Evolutionary conservation across 2,888 invertebrate genomes (phyloP), one percentile per base, ranked within the genome.

Genomic region (Byasa hedistus): DNA sequence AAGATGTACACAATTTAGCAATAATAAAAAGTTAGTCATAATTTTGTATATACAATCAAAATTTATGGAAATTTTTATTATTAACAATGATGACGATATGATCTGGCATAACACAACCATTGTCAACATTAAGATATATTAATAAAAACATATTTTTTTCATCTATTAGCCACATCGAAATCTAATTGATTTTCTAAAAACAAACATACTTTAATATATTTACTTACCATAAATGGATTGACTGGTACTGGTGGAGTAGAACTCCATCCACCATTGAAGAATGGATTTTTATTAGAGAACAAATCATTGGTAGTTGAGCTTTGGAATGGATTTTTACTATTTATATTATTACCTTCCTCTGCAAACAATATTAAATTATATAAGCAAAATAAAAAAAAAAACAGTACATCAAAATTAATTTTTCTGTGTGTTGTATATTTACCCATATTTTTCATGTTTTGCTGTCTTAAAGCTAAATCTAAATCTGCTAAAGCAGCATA

Each of bases 401-500:
- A 36, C 12, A 21, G 19, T 36, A 55, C 3, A 22, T 23, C 3
- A 23, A 21, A 23, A 1, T 55, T 21, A 55, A n/a, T 22, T 21
- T 17, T 5, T 10, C n/a, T 24, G 21, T 4, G 15, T 36, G 32
- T 21, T 54, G 21, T 56, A 55, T 44, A 71, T 78, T 79, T 76
- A 91, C 91, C 92, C 84, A 86, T 84, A 75, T 83, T 84, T 77
- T 89, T 91, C 81, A 86, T 83, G 70, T 92, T 91, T 77, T 94
- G 93, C 71, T 92, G 92, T 76, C 95, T 93, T 76, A 95, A 85
- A 77, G 95, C 95, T 81, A 94, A 92, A 84, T 98, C 98, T 78
- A 99, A 93, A 90, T 98, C 98, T 87, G 98, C 98, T 69, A 99
- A 93, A 61, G 98, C 98, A 72, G 98, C 98, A 90, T 99, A 99